Conservation (phyloP, 1,140 invertebrate genomes). For the Aphaenogaster ashmeadi region DNA sequence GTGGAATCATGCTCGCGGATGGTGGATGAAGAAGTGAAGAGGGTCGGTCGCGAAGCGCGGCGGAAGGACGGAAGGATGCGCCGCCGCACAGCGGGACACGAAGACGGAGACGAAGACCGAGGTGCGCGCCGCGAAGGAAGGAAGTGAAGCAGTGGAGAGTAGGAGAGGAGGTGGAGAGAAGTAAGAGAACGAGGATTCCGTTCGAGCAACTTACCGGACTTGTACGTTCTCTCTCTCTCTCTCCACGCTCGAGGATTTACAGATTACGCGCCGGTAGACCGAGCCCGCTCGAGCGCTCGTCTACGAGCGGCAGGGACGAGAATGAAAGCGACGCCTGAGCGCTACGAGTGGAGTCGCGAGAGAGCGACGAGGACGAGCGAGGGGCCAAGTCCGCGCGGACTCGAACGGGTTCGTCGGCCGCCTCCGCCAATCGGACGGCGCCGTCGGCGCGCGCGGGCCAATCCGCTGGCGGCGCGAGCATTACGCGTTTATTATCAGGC, state of each 20-base stretch:
- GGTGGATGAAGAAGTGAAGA: conserved; percentile 45
- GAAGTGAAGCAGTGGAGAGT: conserved; percentile 59
- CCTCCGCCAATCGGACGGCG: conserved; percentile 70
- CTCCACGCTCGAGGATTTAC: conserved; percentile 83
- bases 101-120: conserved; percentile 69
- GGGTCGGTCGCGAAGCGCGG: conserved; percentile 54
- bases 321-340: conserved; percentile 26
- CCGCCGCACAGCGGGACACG: conserved; percentile 66
- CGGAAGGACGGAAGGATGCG: conserved; percentile 67
- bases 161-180: conserved; percentile 53
- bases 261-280: conserved; percentile 83
- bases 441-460: conserved; percentile 54
- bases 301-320: conserved; percentile 59
- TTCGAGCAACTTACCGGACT: conserved; percentile 84
- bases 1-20: conserved; percentile 40
- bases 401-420: conserved; percentile 32
- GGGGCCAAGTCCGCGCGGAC: conserved; percentile 84
- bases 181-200: conserved; percentile 79
- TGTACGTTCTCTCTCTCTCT: conserved; percentile 77
- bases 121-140: conserved; percentile 65
- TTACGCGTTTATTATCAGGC: conserved; percentile 83
- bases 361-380: conserved; percentile 67
- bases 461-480: conserved; percentile 64
- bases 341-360: conserved; percentile 54
- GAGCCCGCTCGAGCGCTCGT: conserved; percentile 70